phyloP scores from a whole-genome alignment of 2,113 vertebrate species.

The Heptranchias perlo region DNA sequence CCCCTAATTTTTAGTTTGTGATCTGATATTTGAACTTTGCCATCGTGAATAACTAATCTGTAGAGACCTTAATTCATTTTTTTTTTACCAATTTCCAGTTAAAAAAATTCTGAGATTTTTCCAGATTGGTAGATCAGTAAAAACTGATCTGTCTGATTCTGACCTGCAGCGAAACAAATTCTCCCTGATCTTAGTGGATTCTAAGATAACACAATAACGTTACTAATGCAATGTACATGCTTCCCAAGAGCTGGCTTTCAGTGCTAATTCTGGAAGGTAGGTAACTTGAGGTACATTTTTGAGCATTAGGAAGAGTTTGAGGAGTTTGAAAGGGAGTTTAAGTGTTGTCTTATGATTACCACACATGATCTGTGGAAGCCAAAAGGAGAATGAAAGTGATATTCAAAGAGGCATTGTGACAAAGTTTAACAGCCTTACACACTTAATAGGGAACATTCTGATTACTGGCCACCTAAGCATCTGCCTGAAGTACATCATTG shows the following conservation, averaged over 20 bases:
- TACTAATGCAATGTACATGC: background rate
- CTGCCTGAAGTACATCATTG: background rate
- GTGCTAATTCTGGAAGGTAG: background rate
- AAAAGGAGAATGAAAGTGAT: background rate
- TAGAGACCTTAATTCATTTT: background rate
- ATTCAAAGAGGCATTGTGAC: background rate
- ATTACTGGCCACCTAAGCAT: background rate
- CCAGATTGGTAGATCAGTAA: background rate
- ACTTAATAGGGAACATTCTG: too few relatives aligned
- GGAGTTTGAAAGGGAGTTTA: background rate
- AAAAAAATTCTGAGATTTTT: background rate
- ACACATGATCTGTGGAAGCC: background rate
- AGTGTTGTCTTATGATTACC: background rate
- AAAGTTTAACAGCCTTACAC: background rate
- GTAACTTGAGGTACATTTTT: background rate
- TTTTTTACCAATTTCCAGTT: background rate
- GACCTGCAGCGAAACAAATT: background rate
- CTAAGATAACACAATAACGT: background rate
- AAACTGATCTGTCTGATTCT: background rate
- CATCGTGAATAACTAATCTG: background rate
- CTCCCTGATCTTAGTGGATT: background rate
- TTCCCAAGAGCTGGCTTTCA: background rate
- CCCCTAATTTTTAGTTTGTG: too few relatives aligned
- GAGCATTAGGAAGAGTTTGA: background rate
- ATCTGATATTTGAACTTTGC: too few relatives aligned